Base-by-base conservation (phyloP, 64 coral and sea anemone species). In the Porites australiensis region DNA sequence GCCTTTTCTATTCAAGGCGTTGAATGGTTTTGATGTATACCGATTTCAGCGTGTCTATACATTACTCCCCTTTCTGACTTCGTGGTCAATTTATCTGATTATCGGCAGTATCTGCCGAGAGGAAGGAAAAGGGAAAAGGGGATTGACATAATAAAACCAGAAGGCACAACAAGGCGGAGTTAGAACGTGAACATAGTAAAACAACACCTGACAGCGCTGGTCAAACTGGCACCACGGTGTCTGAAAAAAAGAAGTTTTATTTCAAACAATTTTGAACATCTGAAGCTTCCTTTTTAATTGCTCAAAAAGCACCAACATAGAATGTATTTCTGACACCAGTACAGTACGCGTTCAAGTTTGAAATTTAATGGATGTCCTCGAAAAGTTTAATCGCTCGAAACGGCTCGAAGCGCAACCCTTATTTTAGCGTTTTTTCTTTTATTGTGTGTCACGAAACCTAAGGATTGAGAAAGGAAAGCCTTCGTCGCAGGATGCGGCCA, bases 131-230 rank as follows among this genome's bases (percentile, higher is more conserved):
- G 57, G 85, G 77, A 75, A 71, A 13, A 13, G 47, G 69, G 66
- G 58, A 89, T n/a, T 88, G 77, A 72, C 86, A 83, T 71, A 67
- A 77, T 61, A 54, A 77, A 65, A 22, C 44, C 45, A 45, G 47
- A 84, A 74, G 73, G 43, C 58, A 96, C 89, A 84, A 55, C 55
- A 73, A 86, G 95, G 95, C 87, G 95, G 90, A 77, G 90, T 84
- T 79, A 0, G 50, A 45, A 68, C 80, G 91, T 93, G 87, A 96
- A 9, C 72, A 57, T 89, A 48, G 95, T 82, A 96, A 93, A 87
- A 77, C 50, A 79, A 85, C 95, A 96, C 78, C 90, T 93, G 95
- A 93, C 87, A 87, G 12, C 10, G 75, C 72, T 82, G 77, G 95
- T 96, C 21, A 52, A 63, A 5, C 4, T 90, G 95, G 95, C 95